Percentiles rank a stretch among this genome's conserved stretches.
phyloP scores from a whole-genome alignment of 2,888 invertebrate genomes.

The Drosophila dives region DNA sequence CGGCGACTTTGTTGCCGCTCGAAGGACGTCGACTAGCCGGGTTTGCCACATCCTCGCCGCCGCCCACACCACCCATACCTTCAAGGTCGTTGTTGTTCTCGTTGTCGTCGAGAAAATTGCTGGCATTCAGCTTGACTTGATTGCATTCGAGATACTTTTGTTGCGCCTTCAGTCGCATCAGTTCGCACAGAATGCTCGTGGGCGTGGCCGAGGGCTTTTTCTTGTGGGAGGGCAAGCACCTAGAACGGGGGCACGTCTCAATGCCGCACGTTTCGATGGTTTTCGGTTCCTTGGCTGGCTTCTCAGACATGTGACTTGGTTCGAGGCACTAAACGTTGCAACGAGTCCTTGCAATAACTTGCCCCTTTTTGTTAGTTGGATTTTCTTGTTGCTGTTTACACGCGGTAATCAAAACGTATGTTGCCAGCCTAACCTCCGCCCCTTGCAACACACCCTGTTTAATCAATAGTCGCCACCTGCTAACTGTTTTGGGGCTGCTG shows the following conservation, averaged over 20 bases:
- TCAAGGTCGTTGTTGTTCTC: conserved; percentile 48
- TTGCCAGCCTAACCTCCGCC: conserved; percentile 58
- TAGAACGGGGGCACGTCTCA: conserved; percentile 5
- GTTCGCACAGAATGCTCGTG: conserved; percentile 82
- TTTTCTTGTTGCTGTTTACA: conserved; percentile 78
- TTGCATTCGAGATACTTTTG: conserved; percentile 84
- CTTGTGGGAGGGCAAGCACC: conserved; percentile 8
- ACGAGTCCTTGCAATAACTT: conserved; percentile 58
- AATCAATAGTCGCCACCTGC: conserved; percentile 70
- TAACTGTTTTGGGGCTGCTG: conserved; percentile 44
- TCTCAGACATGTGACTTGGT: conserved; percentile 52
- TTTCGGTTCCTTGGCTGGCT: conserved; percentile 21
- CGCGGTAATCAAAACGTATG: conserved; percentile 81
- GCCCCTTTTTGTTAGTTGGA: conserved; percentile 27
- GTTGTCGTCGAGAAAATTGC: conserved; percentile 69
- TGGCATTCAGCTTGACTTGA: conserved; percentile 82
- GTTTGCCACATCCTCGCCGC: not conserved
- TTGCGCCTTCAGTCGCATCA: conserved; percentile 84
- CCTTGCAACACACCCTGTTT: conserved; percentile 52
- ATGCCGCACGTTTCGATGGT: conserved; percentile 2
- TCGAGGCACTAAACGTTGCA: conserved; percentile 48
- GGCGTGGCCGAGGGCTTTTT: conserved; percentile 51
- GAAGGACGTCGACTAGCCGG: conserved; percentile 30
- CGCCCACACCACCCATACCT: not conserved
- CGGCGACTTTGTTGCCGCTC: conserved; percentile 36